Base-by-base conservation (phyloP, 2,113 vertebrate genomes). In the Sylvietta virens region DNA sequence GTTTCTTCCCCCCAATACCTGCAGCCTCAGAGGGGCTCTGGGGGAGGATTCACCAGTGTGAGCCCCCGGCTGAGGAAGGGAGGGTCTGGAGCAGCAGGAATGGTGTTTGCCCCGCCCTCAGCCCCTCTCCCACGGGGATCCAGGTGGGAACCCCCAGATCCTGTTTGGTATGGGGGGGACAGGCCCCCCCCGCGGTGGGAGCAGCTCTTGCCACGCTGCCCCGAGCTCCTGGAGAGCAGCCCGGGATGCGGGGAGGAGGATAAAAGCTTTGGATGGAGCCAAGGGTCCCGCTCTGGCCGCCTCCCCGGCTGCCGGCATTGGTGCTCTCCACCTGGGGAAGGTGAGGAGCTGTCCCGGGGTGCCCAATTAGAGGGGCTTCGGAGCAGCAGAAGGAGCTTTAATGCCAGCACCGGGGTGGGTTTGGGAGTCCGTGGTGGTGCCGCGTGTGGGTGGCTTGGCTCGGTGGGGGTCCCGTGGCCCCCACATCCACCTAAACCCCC, bases 321-420 rank as follows among this genome's bases (percentile, higher is more conserved):
- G 40, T 4, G 78, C 35, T 20, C 42, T 7, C 37, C 16, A 7
- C 16, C 53, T 1, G 54, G 50, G 72, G 21, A 62, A 20, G 47
- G 81, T 5, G 58, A 8, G 21, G 44, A n/a, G 71, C 48, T 17
- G 56, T 37, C 80, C 85, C 4, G 1, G 48, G 72, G 30, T 14
- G 77, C 58, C 67, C 87, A 31, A 1, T 69, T 67, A 35, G n/a
- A 33, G 53, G 42, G 3, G 28, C 12, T 33, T 37, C 54, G 40
- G 51, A 56, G 79, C 73, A 39, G 69, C 5, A 85, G 53, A 20
- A 81, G 22, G 27, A 79, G 31, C 33, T 85, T 65, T 13, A 45
- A 24, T 23, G 37, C 28, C 17, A 22, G 14, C 16, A 0, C 13
- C 0, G 1, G 0, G 2, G 18, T 0, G 17, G 44, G 21, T n/a